Evolutionary conservation across 2,113 vertebrate genomes (phyloP).

Genomic region (Salvelinus sp.): DNA sequence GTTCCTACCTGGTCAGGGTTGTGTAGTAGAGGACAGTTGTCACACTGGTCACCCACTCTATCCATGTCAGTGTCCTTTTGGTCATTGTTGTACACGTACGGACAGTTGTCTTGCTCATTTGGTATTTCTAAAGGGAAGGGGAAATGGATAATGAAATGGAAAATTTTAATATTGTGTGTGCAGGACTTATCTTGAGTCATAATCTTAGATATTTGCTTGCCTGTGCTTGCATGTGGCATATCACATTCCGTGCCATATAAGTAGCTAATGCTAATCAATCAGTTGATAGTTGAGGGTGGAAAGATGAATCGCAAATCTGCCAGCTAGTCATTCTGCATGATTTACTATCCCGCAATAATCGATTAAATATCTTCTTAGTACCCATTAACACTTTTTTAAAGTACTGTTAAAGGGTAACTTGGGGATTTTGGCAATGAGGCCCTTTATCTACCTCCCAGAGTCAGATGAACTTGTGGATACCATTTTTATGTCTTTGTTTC

Average conservation of each 20-base stretch:
- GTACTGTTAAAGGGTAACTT: too few relatives aligned
- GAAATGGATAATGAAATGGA: too few relatives aligned
- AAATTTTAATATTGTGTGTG: too few relatives aligned
- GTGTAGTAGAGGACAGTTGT: conserved; percentile 93
- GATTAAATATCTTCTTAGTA: neutral
- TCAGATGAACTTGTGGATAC: too few relatives aligned
- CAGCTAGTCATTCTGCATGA: too few relatives aligned
- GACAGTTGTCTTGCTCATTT: conserved; percentile 94
- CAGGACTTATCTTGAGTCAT: neutral
- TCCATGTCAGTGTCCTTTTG: conserved; percentile 94
- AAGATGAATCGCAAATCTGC: neutral
- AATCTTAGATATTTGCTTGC: conserved; percentile 5
- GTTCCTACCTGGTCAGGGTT: conserved; percentile 76
- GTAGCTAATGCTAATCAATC: neutral
- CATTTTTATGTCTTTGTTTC: too few relatives aligned
- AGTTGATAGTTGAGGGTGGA: neutral
- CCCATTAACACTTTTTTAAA: neutral
- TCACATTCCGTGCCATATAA: neutral
- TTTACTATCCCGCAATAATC: neutral
- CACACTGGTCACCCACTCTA: conserved; percentile 94
- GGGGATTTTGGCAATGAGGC: too few relatives aligned
- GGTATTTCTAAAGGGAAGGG: conserved; percentile 78
- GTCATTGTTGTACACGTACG: conserved; percentile 92
- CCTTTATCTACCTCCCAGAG: too few relatives aligned
- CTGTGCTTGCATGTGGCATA: neutral